These are phyloP conservation scores for Lepus timidus DNA, from an alignment of 2,113 vertebrate species.

Conservation along the genomic window DNA sequence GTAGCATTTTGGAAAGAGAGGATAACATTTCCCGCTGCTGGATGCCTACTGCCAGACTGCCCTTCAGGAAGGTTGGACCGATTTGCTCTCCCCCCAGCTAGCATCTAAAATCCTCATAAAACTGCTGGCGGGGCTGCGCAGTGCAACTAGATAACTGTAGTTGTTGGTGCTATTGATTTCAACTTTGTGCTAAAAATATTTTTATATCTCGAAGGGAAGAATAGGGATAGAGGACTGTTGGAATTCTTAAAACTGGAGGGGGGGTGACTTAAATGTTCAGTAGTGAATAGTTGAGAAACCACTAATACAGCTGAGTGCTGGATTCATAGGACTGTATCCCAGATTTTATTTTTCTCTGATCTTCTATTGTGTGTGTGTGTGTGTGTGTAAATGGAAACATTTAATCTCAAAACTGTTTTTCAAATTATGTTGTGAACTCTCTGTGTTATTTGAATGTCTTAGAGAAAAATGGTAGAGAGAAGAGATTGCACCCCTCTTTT, in stretches of 20 bases:
- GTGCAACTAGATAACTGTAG: slow-evolving; percentile 71
- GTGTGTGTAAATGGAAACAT: not conserved
- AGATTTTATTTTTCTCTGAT: not conserved
- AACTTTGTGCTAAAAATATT: slow-evolving; percentile 81
- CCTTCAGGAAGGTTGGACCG: slow-evolving; percentile 76
- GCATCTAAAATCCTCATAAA: slow-evolving; percentile 63
- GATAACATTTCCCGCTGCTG: slow-evolving; percentile 33
- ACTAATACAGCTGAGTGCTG: not conserved
- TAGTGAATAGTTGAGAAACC: not conserved
- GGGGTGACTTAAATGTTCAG: slow-evolving; percentile 30
- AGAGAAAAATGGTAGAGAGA: not conserved
- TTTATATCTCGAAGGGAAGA: slow-evolving; percentile 66
- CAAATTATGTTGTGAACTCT: slow-evolving; percentile 1
- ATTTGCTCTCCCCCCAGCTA: slow-evolving; percentile 68
- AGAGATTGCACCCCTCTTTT: slow-evolving; percentile 27
- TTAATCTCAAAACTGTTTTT: slow-evolving; percentile 49
- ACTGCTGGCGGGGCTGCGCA: slow-evolving; percentile 72
- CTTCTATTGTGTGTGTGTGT: not conserved
- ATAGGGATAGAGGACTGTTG: slow-evolving; percentile 51
- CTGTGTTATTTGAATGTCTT: slow-evolving; percentile 50
- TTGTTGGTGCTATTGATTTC: slow-evolving; percentile 79
- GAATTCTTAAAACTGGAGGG: slow-evolving; percentile 52
- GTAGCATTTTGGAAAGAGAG: slow-evolving; percentile 43
- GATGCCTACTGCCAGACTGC: slow-evolving; percentile 40
- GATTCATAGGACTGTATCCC: not conserved